These are phyloP conservation scores for Halichoerus grypus DNA, from an alignment of 2,113 vertebrate genomes.

Conservation along the genomic window DNA sequence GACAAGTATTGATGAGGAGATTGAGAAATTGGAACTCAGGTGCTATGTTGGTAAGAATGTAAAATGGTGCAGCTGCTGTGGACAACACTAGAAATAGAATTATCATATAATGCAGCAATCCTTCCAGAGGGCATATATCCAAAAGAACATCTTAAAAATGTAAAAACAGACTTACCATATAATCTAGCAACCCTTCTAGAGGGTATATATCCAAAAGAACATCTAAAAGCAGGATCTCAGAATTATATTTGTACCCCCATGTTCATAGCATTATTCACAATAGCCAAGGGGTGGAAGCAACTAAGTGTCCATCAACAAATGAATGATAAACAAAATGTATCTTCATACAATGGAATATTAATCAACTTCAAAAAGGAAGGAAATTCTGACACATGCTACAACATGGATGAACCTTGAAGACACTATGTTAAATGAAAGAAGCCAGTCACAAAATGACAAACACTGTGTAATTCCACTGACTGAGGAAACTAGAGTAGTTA, in stretches of 20 bases:
- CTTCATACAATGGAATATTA: not conserved
- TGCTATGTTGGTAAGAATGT: not conserved
- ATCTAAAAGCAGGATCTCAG: not conserved
- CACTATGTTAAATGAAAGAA: not conserved
- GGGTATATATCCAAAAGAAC: not conserved
- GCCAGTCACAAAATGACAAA: not conserved
- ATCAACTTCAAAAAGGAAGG: not conserved
- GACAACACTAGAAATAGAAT: not conserved
- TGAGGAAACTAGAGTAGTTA: not conserved
- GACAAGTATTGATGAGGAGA: not conserved
- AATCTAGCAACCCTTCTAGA: not conserved
- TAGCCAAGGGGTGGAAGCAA: not conserved
- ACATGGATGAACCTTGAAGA: not conserved
- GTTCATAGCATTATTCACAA: not conserved
- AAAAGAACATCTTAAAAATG: not conserved
- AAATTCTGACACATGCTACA: not conserved
- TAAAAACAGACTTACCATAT: not conserved
- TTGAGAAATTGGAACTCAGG: not conserved
- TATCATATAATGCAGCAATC: not conserved
- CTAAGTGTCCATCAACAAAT: not conserved
- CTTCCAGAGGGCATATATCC: not conserved
- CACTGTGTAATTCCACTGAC: not conserved
- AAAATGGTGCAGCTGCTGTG: not conserved
- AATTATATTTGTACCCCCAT: not conserved
- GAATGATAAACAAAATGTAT: not conserved